Evolutionary conservation across 2,888 invertebrate species (phyloP), one percentile per base, ranked within the genome.

Genomic region (Oscheius sp.): DNA sequence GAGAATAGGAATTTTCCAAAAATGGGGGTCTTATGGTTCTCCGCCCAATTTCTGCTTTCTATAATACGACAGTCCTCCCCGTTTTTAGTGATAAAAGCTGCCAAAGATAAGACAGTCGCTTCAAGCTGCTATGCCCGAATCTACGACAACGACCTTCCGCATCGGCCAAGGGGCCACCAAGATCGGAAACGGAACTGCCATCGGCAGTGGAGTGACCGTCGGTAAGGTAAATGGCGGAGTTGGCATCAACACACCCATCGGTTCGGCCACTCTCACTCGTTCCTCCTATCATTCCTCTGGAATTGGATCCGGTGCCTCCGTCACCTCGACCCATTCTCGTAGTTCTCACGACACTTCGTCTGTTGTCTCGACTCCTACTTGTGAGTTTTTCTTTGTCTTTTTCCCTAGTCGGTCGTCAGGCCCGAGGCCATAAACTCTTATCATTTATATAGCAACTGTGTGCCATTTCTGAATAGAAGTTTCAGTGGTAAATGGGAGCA

Each of bases 91-190:
- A 66, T 66, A 66, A 27, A 61, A 41, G 41, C 41, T n/a, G 41
- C 61, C 29, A 61, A 21, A 61, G 61, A 61, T 61, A 61, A 61
- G 61, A 27, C 66, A 66, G 27, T 52, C 66, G 41, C 25, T 16
- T 29, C 64, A 49, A 66, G 66, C 66, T 66, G 66, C 66, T 27
- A 66, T 66, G 66, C 12, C 49, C 27, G 52, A 66, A 49, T 21
- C 7, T 16, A 29, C 66, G 13, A 27, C n/a, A 13, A 52, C 49
- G 9, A 27, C 18, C 27, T 27, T 66, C 27, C 27, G 35, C n/a
- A 66, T 66, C 18, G 66, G 66, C 52, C 27, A 52, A 49, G 66
- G 66, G 6, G 66, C 66, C 27, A 52, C n/a, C 6, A 41, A 35
- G 16, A 16, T n/a, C 43, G 61, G 61, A 16, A 35, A 35, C 35